Percentiles rank a stretch among this genome's conserved stretches.
Evolutionary conservation across 2,113 vertebrate species (phyloP).

Genomic region (Excalfactoria chinensis): DNA sequence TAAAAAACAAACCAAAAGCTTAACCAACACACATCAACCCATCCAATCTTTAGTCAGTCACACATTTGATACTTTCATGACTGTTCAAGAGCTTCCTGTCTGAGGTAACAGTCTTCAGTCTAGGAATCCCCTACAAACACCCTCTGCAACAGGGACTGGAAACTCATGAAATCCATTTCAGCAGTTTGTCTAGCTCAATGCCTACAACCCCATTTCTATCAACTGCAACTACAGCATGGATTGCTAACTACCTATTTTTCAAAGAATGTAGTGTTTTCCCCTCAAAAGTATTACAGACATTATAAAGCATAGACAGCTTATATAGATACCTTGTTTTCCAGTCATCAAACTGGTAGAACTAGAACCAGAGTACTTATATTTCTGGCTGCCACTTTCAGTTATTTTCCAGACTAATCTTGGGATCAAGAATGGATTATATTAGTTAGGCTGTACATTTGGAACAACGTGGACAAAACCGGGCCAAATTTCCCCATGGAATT

Average conservation of each 20-base stretch:
- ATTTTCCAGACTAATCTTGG: background rate
- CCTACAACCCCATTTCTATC: background rate
- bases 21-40: rapidly evolving
- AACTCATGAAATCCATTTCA: background rate
- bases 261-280: background rate
- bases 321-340: background rate
- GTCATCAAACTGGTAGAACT: background rate
- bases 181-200: background rate
- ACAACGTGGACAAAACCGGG: background rate
- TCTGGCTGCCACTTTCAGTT: background rate
- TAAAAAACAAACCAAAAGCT: background rate
- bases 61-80: background rate
- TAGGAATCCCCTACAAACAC: background rate
- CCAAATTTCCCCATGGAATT: background rate
- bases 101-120: background rate
- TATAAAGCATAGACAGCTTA: background rate
- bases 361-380: background rate
- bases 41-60: background rate
- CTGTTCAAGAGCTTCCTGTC: background rate
- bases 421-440: background rate
- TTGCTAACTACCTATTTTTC: background rate
- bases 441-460: background rate
- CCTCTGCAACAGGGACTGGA: background rate
- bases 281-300: background rate
- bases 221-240: background rate